Evolutionary conservation across 2,113 vertebrate species (phyloP).

Genomic region (Tor tambroides): DNA sequence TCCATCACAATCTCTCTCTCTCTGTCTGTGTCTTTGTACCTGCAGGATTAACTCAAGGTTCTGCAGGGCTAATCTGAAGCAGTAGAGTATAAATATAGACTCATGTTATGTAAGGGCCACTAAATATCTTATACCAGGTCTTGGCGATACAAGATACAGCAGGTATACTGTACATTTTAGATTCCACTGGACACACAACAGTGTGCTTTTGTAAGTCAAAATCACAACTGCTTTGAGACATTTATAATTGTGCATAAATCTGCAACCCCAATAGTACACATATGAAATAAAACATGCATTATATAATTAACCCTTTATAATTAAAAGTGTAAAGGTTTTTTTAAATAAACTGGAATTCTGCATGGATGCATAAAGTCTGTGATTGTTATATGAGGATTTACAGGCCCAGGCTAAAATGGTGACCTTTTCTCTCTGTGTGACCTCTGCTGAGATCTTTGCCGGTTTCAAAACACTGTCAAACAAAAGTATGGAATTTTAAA

Average conservation of each 20-base stretch:
- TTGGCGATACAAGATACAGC: background rate
- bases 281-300: background rate
- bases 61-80: conserved; percentile 34
- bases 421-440: background rate
- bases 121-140: conserved; percentile 21
- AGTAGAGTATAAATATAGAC: conserved; percentile 33
- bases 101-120: conserved; percentile 22
- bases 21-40: conserved; percentile 8
- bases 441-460: background rate
- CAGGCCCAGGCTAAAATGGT: background rate
- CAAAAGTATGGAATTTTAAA: background rate
- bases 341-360: background rate
- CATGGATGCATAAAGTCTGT: background rate
- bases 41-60: conserved; percentile 32
- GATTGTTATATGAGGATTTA: background rate
- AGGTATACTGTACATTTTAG: background rate
- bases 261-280: background rate
- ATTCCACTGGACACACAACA: background rate
- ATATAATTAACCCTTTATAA: background rate
- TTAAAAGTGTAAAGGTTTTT: background rate
- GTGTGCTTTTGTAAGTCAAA: background rate
- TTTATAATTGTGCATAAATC: background rate
- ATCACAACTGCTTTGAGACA: background rate
- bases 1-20: background rate
- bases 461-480: background rate